A percentile compares a stretch with the other conserved stretches of the same genome.
Evolutionary conservation across 2,113 vertebrate species (phyloP).

Genomic region (Nothoprocta perdicaria): DNA sequence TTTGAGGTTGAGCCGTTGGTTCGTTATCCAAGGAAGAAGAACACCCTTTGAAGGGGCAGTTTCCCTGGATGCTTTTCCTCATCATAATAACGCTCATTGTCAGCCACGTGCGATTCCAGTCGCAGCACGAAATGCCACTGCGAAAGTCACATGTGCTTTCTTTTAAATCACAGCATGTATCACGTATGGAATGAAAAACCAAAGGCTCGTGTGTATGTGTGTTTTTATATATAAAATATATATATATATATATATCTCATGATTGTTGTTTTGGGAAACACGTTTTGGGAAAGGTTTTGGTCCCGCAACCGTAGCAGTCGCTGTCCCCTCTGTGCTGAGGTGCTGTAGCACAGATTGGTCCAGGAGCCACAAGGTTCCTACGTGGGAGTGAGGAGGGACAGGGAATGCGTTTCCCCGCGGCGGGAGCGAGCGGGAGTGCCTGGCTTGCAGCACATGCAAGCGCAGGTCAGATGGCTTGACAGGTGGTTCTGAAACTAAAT

Average conservation of each 20-base stretch:
- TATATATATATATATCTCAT: not conserved
- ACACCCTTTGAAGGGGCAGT: not conserved
- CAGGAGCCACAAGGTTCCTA: not conserved
- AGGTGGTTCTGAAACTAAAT: constrained; percentile 45
- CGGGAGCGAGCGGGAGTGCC: not conserved
- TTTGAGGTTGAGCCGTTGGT: not conserved
- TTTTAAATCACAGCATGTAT: not conserved
- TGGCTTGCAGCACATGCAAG: constrained; percentile 50
- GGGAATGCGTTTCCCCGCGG: not conserved
- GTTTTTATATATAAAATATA: too few relatives aligned
- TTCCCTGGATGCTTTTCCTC: not conserved
- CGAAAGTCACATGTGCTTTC: constrained; percentile 14
- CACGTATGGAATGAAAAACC: not conserved
- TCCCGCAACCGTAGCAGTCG: not conserved
- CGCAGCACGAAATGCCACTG: constrained; percentile 2
- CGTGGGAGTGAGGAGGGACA: not conserved
- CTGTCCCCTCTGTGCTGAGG: constrained; percentile 6
- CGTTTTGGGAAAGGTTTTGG: not conserved
- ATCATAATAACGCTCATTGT: constrained; percentile 8
- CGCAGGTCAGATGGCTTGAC: constrained; percentile 54
- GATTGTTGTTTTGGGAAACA: constrained; percentile 21
- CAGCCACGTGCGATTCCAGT: not conserved
- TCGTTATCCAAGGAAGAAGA: constrained; percentile 8
- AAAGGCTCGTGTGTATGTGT: not conserved
- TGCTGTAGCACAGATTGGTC: not conserved